Conservation (phyloP, 2,797 vertebrate genomes). For the Tiaroga cobitis region DNA sequence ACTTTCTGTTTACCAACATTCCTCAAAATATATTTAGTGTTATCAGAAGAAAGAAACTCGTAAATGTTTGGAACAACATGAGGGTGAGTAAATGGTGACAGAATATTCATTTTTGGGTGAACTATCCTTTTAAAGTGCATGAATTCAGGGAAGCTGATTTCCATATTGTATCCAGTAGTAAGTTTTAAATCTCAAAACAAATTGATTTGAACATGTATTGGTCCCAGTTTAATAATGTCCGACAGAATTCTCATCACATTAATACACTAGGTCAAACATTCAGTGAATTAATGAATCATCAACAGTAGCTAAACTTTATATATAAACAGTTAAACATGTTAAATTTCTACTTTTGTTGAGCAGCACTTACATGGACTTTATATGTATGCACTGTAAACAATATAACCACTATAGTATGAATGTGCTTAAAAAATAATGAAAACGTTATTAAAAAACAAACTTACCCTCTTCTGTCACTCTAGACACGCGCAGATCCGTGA, state of each 20-base stretch:
- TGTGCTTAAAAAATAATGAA: neutral
- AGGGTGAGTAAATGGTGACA: too few species aligned
- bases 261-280: neutral
- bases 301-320: neutral
- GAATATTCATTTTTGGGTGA: neutral
- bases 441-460: conserved; percentile 5
- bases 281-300: neutral
- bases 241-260: neutral
- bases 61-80: neutral
- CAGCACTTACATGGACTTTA: neutral
- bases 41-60: neutral
- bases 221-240: neutral
- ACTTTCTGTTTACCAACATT: neutral
- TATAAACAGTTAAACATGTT: neutral
- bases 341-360: neutral
- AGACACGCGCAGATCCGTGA: conserved; percentile 7
- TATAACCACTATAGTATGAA: neutral
- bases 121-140: neutral
- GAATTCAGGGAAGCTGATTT: neutral
- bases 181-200: neutral
- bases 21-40: neutral
- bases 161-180: neutral
- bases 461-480: conserved; percentile 17
- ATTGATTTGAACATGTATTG: neutral
- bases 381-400: neutral